Evolutionary conservation across 2,113 vertebrate species (phyloP).

Genomic region (Phalacrocorax pelagicus): DNA sequence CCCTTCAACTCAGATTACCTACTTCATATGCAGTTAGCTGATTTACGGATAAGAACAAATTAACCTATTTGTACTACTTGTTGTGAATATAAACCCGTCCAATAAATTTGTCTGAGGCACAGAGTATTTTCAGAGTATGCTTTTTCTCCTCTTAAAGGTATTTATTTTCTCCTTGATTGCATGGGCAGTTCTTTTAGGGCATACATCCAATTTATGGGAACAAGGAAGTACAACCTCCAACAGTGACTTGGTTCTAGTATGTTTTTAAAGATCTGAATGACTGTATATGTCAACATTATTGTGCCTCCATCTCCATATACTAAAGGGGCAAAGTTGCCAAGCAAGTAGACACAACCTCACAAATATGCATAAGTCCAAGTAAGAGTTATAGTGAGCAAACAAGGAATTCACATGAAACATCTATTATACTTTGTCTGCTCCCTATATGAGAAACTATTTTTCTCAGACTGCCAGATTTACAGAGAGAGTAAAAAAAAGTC

Average conservation of each 20-base stretch:
- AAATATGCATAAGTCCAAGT: background rate
- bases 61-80: conserved; percentile 14
- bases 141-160: background rate
- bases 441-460: background rate
- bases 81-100: background rate
- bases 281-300: background rate
- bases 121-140: background rate
- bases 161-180: background rate
- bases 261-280: background rate
- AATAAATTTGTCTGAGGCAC: background rate
- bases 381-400: background rate
- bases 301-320: background rate
- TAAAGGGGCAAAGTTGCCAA: background rate
- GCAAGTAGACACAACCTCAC: background rate
- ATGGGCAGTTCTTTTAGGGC: background rate
- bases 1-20: conserved; percentile 7
- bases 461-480: background rate
- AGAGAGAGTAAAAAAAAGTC: background rate
- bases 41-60: background rate
- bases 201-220: background rate
- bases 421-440: background rate
- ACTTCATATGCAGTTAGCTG: background rate
- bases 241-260: background rate
- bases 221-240: background rate
- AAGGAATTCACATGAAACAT: background rate